Evolutionary conservation across 2,888 invertebrate genomes (phyloP).

Genomic region (Tineola bisselliella): DNA sequence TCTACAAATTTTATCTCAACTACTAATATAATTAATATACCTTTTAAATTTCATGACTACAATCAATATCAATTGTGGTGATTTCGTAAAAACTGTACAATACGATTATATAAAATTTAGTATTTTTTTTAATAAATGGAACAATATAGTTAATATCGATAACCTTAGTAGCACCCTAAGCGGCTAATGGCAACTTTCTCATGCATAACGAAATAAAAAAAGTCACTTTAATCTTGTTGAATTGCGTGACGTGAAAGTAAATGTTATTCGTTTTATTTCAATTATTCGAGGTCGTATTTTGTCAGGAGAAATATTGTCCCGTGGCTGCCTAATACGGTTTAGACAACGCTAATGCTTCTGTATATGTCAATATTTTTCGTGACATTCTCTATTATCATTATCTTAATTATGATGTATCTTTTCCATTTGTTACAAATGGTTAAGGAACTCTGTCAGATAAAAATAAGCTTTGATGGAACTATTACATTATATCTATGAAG

Average conservation of each 20-base stretch:
- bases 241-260: conserved; percentile 44
- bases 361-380: background rate
- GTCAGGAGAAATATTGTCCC: background rate
- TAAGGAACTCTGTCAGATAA: background rate
- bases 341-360: background rate
- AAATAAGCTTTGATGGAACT: background rate
- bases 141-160: too few relatives aligned
- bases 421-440: background rate
- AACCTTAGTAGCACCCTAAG: background rate
- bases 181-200: conserved; percentile 7
- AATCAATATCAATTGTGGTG: too few relatives aligned
- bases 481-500: too few relatives aligned
- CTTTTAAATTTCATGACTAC: too few relatives aligned
- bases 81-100: too few relatives aligned
- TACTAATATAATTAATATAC: too few relatives aligned
- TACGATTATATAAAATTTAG: too few relatives aligned
- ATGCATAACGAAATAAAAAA: conserved; percentile 11
- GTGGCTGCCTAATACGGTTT: background rate
- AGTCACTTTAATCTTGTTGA: conserved; percentile 30
- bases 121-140: too few relatives aligned
- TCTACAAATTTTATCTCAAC: too few relatives aligned
- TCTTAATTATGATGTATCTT: too few relatives aligned
- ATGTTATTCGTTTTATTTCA: conserved; percentile 17
- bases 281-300: conserved; percentile 9
- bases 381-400: background rate